A percentile compares a stretch with the other conserved stretches of the same genome.
Evolutionary conservation across 92 coral and sea anemone species (phyloP).

Genomic region (Epizoanthus scotinus): DNA sequence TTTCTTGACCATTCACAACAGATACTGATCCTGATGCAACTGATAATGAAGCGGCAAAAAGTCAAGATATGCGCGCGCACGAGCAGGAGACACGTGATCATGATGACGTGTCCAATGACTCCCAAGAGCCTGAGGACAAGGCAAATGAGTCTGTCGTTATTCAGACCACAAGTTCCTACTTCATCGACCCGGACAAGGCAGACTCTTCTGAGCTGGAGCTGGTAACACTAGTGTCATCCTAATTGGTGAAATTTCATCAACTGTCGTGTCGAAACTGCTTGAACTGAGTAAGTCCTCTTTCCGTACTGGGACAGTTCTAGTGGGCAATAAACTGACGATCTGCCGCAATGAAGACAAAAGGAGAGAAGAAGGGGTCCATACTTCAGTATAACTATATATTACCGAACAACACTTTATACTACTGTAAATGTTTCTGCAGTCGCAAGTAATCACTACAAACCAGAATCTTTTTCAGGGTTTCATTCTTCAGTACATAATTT

Average conservation of each 20-base stretch:
- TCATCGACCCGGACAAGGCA: conserved; percentile 38
- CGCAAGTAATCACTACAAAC: no score
- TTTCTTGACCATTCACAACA: background rate
- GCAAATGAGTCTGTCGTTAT: background rate
- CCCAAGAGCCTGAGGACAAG: background rate
- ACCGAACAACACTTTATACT: no score
- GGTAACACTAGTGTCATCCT: conserved; percentile 32
- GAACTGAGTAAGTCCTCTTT: no score
- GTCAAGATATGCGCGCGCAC: background rate
- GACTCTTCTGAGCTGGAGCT: conserved; percentile 40
- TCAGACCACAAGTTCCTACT: conserved; percentile 27
- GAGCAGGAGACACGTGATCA: background rate
- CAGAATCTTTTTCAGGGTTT: no score
- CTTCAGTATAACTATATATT: no score
- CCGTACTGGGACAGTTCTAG: no score
- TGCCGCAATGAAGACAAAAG: no score
- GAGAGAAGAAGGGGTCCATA: no score
- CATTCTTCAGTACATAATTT: no score
- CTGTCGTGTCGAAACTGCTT: no score
- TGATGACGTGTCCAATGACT: conserved; percentile 2
- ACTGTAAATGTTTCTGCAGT: no score
- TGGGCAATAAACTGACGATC: no score
- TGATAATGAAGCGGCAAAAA: background rate
- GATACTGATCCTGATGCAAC: background rate
- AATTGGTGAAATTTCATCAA: background rate